These are phyloP conservation scores for Zosterops lateralis DNA, from an alignment of 2,113 vertebrate species.

Conservation along the genomic window DNA sequence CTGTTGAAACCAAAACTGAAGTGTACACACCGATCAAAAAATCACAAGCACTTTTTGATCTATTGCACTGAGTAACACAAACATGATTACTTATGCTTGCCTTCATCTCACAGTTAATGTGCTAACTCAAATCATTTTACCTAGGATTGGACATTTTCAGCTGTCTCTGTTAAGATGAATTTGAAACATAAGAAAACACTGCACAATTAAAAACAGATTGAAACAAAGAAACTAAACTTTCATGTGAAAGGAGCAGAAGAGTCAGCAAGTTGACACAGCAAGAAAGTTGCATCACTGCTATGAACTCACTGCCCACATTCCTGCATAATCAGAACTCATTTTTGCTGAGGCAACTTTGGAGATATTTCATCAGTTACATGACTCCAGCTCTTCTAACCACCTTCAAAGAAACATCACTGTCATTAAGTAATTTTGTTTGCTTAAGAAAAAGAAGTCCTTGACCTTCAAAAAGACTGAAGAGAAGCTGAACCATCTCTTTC, in stretches of 20 bases:
- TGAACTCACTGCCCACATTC: slow-evolving; percentile 10
- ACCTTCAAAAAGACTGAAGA: slow-evolving; percentile 10
- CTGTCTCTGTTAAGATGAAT: not conserved
- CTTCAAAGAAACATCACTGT: not conserved
- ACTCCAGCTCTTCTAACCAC: not conserved
- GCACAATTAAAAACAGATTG: not conserved
- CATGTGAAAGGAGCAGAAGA: not conserved
- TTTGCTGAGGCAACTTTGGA: slow-evolving; percentile 41
- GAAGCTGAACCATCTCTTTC: not conserved
- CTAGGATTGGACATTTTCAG: not conserved
- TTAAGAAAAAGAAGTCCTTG: not conserved
- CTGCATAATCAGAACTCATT: slow-evolving; percentile 19
- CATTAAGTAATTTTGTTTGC: not conserved
- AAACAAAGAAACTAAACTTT: not conserved
- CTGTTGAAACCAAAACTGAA: not conserved
- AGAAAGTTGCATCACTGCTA: not conserved
- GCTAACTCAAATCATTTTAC: not conserved
- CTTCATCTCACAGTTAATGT: not conserved
- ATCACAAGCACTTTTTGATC: not conserved
- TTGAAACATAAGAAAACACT: not conserved
- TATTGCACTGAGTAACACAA: not conserved
- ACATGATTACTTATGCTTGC: not conserved
- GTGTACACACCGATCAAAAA: not conserved
- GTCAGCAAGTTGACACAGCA: not conserved
- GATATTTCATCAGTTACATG: not conserved